These are phyloP conservation scores for Platygyra sinensis DNA, from an alignment of 64 coral and sea anemone species.

Conservation along the genomic window DNA sequence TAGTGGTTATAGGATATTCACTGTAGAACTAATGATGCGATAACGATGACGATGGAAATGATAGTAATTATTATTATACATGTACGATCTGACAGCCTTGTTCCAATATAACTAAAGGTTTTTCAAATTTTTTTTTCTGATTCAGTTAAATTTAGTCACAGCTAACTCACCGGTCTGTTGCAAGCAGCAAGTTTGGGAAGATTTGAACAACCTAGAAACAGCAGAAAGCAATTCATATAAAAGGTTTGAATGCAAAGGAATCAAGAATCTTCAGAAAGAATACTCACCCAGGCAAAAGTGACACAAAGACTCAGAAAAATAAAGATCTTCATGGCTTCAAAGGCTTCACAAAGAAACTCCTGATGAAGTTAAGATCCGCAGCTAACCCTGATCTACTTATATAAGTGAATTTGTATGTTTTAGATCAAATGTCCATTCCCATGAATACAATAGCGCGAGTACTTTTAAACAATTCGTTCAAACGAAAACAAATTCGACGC, in stretches of 20 bases:
- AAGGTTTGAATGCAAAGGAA: not conserved
- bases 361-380: not conserved
- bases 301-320: not conserved
- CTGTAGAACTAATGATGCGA: too few relatives aligned
- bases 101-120: too few relatives aligned
- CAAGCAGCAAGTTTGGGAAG: constrained; percentile 10
- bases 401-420: not conserved
- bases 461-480: not conserved
- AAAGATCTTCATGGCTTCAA: constrained; percentile 6
- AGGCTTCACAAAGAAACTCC: not conserved
- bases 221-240: not conserved
- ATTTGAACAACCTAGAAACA: not conserved
- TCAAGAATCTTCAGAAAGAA: too few relatives aligned
- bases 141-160: not conserved
- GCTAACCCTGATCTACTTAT: not conserved
- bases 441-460: not conserved
- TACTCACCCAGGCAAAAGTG: not conserved
- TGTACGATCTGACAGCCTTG: too few relatives aligned
- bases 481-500: not conserved
- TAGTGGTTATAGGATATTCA: too few relatives aligned
- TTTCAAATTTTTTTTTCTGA: too few relatives aligned
- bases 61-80: too few relatives aligned
- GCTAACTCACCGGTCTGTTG: not conserved
- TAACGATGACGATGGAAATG: too few relatives aligned
- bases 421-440: not conserved